phyloP scores from a whole-genome alignment of 2,113 vertebrate genomes.

The Pithys albifrons region DNA sequence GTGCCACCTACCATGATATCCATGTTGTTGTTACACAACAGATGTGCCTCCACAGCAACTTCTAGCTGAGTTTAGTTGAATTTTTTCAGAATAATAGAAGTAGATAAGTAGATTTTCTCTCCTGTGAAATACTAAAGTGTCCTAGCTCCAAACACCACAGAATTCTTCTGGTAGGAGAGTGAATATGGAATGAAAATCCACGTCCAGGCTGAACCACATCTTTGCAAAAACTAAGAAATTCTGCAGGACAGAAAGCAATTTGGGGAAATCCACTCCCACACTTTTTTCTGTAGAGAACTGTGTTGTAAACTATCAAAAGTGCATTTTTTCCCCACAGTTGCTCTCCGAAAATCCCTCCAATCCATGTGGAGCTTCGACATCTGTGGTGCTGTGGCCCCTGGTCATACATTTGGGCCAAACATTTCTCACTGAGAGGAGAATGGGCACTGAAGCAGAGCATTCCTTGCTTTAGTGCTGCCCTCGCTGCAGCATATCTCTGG shows the following conservation, averaged over 20 bases:
- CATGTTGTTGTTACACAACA: not conserved
- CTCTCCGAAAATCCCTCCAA: rapidly evolving
- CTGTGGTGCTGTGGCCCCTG: not conserved
- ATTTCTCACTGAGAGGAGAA: not conserved
- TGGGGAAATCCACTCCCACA: not conserved
- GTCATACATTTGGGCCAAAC: not conserved
- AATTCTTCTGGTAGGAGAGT: not conserved
- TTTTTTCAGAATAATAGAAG: not conserved
- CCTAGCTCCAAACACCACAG: not conserved
- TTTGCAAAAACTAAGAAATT: not conserved
- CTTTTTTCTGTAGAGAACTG: not conserved
- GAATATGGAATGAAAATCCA: not conserved
- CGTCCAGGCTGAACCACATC: not conserved
- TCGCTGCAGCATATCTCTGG: not conserved
- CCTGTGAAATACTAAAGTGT: not conserved
- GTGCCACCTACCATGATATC: not conserved
- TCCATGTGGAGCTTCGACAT: not conserved
- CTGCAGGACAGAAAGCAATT: not conserved
- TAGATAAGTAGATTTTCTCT: not conserved
- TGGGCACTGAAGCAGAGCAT: not conserved
- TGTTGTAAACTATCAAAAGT: not conserved
- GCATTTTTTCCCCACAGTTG: not conserved
- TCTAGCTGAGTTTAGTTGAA: not conserved
- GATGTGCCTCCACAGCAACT: not conserved
- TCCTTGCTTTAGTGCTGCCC: not conserved